Base-by-base conservation (phyloP, 2,797 vertebrate genomes). In the Tauraco hartlaubi region DNA sequence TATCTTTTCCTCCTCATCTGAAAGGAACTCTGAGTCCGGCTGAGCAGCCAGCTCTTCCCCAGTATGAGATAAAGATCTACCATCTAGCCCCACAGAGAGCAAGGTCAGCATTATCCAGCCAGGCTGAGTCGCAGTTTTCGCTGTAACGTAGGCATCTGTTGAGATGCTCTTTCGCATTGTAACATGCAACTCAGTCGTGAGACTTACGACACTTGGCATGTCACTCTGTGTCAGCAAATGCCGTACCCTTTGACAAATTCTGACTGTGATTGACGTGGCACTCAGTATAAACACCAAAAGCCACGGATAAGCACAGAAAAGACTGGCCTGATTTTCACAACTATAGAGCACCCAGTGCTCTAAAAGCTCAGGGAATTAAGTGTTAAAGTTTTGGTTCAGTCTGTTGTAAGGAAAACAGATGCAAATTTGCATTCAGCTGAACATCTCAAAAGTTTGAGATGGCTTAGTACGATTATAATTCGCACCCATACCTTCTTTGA, bases 401-500 rank as follows among this genome's bases (percentile, higher is more conserved):
- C 31, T 87, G 49, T 35, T 67, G 29, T 55, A 87, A 85, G 71
- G n/a, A 77, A 79, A 82, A 74, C 48, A 85, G 91, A 77, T 83
- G 69, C 49, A 54, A 74, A 88, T 95, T 72, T 94, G 49, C 66
- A 90, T 95, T 83, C 79, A 84, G 46, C 29, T 66, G 49, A 91
- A 90, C 26, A 78, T 58, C 58, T 78, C 51, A 10, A 18, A 91
- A 95, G 62, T 86, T 72, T 84, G 66, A 84, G 73, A 61, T 51
- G 35, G 51, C 51, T 93, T 69, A 62, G 41, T 72, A 41, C 0
- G 0, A 85, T 88, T 80, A 39, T 77, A 90, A 95, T 94, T 85
- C 95, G 90, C 58, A 93, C 85, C 73, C 68, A 11, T 83, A 76
- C 54, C 78, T 78, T 92, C 91, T 94, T 59, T 91, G 85, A 94